These are phyloP conservation scores for Lepisosteus osseus DNA, from an alignment of 2,113 vertebrate species.

Conservation along the genomic window DNA sequence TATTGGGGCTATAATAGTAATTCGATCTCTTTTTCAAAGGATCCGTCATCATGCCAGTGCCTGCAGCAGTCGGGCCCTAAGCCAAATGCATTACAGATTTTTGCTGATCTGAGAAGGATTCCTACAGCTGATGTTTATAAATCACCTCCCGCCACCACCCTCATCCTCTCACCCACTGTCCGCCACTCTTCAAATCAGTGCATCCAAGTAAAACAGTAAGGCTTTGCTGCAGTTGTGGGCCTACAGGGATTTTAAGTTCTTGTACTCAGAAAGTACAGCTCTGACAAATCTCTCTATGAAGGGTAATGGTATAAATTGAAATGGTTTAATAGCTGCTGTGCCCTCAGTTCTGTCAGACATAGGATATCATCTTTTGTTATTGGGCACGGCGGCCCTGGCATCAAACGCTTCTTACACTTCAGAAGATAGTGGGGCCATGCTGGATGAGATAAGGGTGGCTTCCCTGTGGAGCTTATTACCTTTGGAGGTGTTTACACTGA, in stretches of 20 bases:
- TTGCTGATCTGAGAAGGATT: not conserved
- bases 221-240: no score
- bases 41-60: not conserved
- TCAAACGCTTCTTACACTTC: no score
- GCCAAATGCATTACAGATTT: conserved; percentile 16
- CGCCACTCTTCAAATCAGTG: not conserved
- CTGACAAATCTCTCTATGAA: no score
- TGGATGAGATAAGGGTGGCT: conserved; percentile 59
- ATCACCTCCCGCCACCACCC: conserved; percentile 56
- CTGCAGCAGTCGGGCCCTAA: not conserved
- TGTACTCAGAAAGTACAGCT: no score
- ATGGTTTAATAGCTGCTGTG: no score
- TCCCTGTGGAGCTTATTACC: conserved; percentile 66
- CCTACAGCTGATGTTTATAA: not conserved
- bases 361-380: no score
- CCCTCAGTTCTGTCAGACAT: no score
- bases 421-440: not conserved
- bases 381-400: no score
- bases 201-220: not conserved
- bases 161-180: conserved; percentile 56
- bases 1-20: conserved; percentile 48
- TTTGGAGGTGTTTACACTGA: conserved; percentile 68
- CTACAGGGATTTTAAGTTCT: no score
- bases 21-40: conserved; percentile 34
- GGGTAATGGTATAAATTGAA: no score